These are phyloP conservation scores for Graphium colonna DNA, from an alignment of 2,888 invertebrate species.

Conservation along the genomic window DNA sequence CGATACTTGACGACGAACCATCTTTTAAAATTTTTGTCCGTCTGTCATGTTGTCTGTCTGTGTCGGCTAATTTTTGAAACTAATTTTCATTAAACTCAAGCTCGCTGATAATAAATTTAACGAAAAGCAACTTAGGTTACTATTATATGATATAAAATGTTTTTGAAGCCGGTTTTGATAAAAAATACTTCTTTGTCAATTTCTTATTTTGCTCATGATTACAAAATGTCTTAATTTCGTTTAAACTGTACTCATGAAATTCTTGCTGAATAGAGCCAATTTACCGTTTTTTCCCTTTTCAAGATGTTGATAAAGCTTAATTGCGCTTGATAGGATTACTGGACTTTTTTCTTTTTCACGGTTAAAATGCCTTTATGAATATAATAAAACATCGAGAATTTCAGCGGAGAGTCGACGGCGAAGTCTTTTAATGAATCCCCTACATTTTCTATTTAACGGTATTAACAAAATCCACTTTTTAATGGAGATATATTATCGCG, in stretches of 20 bases:
- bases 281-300: neutral
- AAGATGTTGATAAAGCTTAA: slow-evolving; percentile 10
- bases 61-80: no score
- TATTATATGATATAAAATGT: no score
- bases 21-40: no score
- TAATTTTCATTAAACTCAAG: no score
- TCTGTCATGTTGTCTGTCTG: no score
- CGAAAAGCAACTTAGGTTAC: no score
- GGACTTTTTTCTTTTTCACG: slow-evolving; percentile 1
- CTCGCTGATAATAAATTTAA: no score
- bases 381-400: neutral
- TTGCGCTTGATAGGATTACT: slow-evolving; percentile 16
- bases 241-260: neutral
- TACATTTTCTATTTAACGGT: neutral
- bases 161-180: no score
- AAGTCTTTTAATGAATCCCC: slow-evolving; percentile 3
- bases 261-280: neutral
- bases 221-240: neutral
- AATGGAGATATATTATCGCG: no score
- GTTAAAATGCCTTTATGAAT: slow-evolving; percentile 12
- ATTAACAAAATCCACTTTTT: no score
- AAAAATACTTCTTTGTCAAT: no score
- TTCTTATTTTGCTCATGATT: neutral
- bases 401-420: neutral
- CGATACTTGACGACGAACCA: no score